Base-by-base conservation (phyloP, 2,797 vertebrate species). In the Chloroceryle amazona region DNA sequence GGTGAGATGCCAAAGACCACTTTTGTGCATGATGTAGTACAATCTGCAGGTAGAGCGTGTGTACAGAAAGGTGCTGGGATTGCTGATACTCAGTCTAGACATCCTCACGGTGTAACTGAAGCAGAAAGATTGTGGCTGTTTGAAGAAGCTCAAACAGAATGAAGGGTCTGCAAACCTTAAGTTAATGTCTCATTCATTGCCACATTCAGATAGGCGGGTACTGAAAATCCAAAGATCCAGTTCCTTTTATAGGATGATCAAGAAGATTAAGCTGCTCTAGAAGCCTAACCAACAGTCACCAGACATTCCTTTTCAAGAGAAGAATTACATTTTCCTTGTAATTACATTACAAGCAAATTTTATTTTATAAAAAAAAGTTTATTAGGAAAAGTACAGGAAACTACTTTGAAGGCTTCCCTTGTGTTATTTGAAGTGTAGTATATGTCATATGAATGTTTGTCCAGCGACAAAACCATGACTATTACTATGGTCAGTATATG, bases 41-140 rank as follows among this genome's bases (percentile, higher is more conserved):
- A 7, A 89, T 95, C 92, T 87, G 44, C 54, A 89, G 91, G 65
- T 89, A 91, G 57, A 78, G 28, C 82, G 63, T 85, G 92, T 62
- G 28, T 65, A 37, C 54, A 52, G 51, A 9, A 31, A 83, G 47
- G 20, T 72, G 35, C 81, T 89, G 35, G 37, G 52, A 44, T 55
- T 93, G 60, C 52, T 74, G 46, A 61, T 84, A 41, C 6, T 62
- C 51, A 0, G 0, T 81, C 81, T 81, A 83, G 67, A 81, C 66
- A 63, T 31, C 13, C 21, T 81, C 44, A 62, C 18, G 39, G 46
- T 14, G 63, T 82, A 86, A 61, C 74, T 72, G 79, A 95, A 89
- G 58, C 42, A 85, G 39, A 42, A 86, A 29, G 26, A 6, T 20
- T 62, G n/a, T 18, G 62, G 80, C 41, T 88, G 20, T 35, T 37